Evolutionary conservation across 1,140 invertebrate genomes (phyloP), one percentile per base, ranked within the genome.

Genomic region (Bombus pascuorum): DNA sequence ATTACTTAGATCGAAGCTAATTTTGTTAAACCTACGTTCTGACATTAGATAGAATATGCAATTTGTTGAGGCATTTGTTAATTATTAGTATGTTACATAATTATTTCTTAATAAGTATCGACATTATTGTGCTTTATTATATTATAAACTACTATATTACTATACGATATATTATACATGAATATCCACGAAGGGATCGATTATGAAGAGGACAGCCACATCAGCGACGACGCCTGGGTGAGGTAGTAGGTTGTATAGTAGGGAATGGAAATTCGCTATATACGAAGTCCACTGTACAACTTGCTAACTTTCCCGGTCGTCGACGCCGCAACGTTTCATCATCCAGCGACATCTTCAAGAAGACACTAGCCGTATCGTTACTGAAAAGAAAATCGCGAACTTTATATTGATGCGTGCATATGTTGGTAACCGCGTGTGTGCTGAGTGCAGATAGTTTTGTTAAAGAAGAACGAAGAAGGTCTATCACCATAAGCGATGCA

Each of bases 241-340:
- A 97, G 96, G 96, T 97, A 97, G 96, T 97, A 97, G 96, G 96
- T 97, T 97, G 96, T 97, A 97, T 97, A 96, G 96, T 97, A 96
- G 94, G 96, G 96, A 96, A 96, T 96, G 95, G 96, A 96, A 96
- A 96, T 95, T 95, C 93, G 95, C 95, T 95, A 82, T 94, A 96
- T 96, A 94, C 93, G 93, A 93, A 95, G 93, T 95, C 93, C 94
- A 97, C 96, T 97, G 96, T 97, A 96, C 96, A 97, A 96, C 96
- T 96, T 97, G 96, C 96, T 97, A 97, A 97, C 96, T 97, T 97
- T 97, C 96, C 96, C 95, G 93, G 96, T 95, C 89, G 92, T 94
- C 93, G 94, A 92, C 93, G 93, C 93, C 90, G 37, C 94, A 86
- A 74, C 94, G 92, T 88, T 93, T 42, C 78, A 32, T 70, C 83